These are phyloP conservation scores for Malurus splendens DNA, from an alignment of 2,797 vertebrate species.

Conservation along the genomic window DNA sequence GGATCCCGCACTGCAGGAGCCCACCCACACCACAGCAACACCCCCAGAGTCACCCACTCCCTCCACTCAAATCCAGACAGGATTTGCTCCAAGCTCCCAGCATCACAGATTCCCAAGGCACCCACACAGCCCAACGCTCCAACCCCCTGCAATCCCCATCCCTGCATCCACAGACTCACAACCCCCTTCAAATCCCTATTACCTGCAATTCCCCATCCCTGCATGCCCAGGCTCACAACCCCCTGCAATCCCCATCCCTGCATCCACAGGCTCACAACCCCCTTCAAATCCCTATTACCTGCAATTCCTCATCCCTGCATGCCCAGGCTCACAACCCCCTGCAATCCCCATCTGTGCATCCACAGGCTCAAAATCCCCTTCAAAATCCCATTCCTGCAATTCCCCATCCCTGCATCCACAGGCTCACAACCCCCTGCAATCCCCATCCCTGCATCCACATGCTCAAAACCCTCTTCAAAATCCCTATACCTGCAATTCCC, in stretches of 20 bases:
- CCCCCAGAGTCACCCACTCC: neutral
- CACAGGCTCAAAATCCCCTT: neutral
- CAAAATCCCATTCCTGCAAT: neutral
- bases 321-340: neutral
- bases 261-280: neutral
- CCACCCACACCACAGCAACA: neutral
- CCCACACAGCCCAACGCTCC: neutral
- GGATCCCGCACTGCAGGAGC: neutral
- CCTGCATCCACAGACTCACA: neutral
- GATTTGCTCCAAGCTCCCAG: neutral
- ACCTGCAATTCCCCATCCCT: neutral
- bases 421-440: neutral
- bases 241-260: neutral
- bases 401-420: neutral
- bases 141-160: neutral
- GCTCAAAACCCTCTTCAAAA: neutral
- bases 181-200: neutral
- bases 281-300: neutral
- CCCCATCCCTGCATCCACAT: neutral
- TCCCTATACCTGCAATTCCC: neutral
- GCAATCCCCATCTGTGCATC: neutral
- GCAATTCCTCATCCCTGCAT: neutral
- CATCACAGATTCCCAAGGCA: neutral
- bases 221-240: neutral
- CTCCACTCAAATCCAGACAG: neutral